A percentile compares a stretch with the other conserved stretches of the same genome.
phyloP scores from a whole-genome alignment of 2,888 invertebrate species.

The Napeogenes inachia region DNA sequence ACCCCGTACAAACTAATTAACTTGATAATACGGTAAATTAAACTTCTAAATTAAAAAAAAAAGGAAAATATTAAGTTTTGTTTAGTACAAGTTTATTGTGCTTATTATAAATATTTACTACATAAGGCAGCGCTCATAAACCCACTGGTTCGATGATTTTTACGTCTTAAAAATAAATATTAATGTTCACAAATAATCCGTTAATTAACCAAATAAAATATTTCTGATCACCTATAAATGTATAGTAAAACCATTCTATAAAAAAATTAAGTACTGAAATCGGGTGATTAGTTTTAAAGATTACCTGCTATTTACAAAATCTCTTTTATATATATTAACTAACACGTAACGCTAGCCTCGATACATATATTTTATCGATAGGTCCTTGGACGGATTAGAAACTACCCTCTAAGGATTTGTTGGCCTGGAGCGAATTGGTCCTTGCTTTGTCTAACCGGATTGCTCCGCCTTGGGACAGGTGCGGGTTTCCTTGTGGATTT shows the following conservation, averaged over 20 bases:
- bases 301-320: background rate
- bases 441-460: conserved; percentile 58
- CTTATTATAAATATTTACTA: too few relatives aligned
- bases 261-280: too few relatives aligned
- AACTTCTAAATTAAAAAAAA: background rate
- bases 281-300: too few relatives aligned
- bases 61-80: too few relatives aligned
- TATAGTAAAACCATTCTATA: too few relatives aligned
- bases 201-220: too few relatives aligned
- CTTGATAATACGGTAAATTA: background rate
- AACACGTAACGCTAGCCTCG: conserved; percentile 30
- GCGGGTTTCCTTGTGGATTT: conserved; percentile 65
- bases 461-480: conserved; percentile 66
- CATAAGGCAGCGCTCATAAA: too few relatives aligned
- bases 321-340: conserved; percentile 10
- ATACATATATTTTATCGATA: conserved; percentile 57
- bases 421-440: conserved; percentile 58
- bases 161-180: too few relatives aligned
- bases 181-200: too few relatives aligned
- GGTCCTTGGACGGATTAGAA: conserved; percentile 57
- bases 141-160: too few relatives aligned
- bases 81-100: too few relatives aligned
- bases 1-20: background rate
- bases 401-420: conserved; percentile 58
- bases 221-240: too few relatives aligned